phyloP scores from a whole-genome alignment of 1,140 invertebrate species.

The Neotoxoptera formosana region DNA sequence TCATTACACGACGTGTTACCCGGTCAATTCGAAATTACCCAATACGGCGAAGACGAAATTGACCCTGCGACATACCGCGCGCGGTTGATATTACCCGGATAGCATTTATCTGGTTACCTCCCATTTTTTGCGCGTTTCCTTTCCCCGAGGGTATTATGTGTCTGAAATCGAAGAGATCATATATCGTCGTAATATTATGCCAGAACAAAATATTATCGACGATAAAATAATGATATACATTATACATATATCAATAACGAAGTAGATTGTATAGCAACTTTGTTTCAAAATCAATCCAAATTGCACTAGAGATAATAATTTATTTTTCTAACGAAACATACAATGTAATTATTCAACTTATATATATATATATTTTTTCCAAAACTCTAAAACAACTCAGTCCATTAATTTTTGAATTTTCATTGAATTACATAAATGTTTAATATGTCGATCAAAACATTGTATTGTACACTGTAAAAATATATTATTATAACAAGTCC shows the following conservation, averaged over 20 bases:
- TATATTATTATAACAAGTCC: no score
- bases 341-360: not conserved
- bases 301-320: no score
- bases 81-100: not conserved
- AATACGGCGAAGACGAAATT: not conserved
- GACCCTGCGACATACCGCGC: not conserved
- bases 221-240: no score
- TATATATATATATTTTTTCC: no score
- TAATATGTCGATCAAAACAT: no score
- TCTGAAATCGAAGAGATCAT: not conserved
- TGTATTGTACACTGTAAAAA: no score
- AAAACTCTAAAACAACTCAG: no score
- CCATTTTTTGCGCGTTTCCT: not conserved
- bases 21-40: not conserved
- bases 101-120: not conserved
- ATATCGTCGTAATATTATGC: not conserved
- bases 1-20: not conserved
- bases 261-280: not conserved
- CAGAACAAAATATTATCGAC: not conserved
- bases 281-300: not conserved
- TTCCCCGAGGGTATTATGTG: not conserved
- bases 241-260: not conserved
- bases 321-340: not conserved
- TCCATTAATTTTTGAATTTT: no score
- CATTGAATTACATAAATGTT: no score